phyloP scores from a whole-genome alignment of 2,113 vertebrate species.

The Pterocles burchelli region DNA sequence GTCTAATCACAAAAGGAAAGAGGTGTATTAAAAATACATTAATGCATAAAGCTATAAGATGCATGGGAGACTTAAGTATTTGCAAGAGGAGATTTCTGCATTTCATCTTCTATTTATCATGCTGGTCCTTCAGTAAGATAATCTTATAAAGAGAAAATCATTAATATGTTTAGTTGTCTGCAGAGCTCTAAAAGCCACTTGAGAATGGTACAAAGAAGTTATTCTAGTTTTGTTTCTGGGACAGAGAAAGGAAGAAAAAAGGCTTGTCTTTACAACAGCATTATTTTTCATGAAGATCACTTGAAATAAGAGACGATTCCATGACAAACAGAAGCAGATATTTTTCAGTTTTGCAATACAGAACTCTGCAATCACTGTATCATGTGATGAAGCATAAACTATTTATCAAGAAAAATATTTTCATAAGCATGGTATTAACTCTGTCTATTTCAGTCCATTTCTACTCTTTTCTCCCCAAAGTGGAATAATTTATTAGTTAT shows the following conservation, averaged over 20 bases:
- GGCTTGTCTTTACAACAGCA: neutral
- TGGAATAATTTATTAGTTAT: conserved; percentile 23
- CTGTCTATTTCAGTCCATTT: neutral
- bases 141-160: conserved; percentile 68
- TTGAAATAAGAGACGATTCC: neutral
- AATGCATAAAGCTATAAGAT: neutral
- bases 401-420: neutral
- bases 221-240: conserved; percentile 51
- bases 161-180: conserved; percentile 64
- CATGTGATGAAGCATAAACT: neutral
- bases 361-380: neutral
- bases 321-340: neutral
- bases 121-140: conserved; percentile 22
- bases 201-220: neutral
- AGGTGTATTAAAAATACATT: conserved; percentile 43
- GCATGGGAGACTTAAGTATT: conserved; percentile 14
- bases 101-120: conserved; percentile 47
- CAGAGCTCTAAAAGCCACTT: conserved; percentile 66
- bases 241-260: neutral
- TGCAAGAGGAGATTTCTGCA: conserved; percentile 30
- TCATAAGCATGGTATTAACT: neutral
- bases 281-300: neutral
- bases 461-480: neutral
- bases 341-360: neutral
- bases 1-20: neutral